Percentiles rank a stretch among this genome's conserved stretches.
phyloP scores from a whole-genome alignment of 2,113 vertebrate genomes.

The Pseudorectes ferrugineus region DNA sequence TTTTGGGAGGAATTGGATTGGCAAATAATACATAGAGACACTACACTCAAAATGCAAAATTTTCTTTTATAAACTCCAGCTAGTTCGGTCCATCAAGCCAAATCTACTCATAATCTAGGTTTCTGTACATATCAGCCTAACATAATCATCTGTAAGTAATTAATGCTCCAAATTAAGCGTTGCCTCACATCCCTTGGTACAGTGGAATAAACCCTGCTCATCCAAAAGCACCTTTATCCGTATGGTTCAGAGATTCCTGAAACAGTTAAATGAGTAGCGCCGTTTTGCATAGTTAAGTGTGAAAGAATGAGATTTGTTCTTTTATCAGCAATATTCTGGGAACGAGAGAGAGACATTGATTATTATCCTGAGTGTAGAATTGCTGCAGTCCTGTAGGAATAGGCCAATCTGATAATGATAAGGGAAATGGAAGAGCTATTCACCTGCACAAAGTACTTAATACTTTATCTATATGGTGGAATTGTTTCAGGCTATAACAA shows the following conservation, averaged over 20 bases:
- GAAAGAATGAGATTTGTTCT: neutral
- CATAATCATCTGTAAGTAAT: neutral
- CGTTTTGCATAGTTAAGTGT: fast-evolving
- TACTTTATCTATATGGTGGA: neutral
- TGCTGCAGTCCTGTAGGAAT: neutral
- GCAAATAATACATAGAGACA: neutral
- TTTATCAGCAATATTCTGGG: conserved; percentile 28
- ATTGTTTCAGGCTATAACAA: neutral
- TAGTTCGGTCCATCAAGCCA: fast-evolving
- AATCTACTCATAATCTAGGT: neutral
- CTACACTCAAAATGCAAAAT: neutral
- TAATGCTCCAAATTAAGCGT: neutral
- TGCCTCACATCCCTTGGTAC: neutral
- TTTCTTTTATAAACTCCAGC: neutral
- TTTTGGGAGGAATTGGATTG: neutral
- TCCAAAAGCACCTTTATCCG: neutral
- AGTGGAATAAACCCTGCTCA: neutral
- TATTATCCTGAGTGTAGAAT: neutral
- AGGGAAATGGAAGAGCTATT: conserved; percentile 4
- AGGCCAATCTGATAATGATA: neutral
- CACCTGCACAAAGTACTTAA: neutral
- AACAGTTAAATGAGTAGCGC: neutral
- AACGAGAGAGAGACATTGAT: conserved; percentile 11
- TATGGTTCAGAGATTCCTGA: neutral
- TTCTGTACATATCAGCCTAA: neutral